phyloP scores from a whole-genome alignment of 1,140 invertebrate species.

The Drosophila novamexicana region DNA sequence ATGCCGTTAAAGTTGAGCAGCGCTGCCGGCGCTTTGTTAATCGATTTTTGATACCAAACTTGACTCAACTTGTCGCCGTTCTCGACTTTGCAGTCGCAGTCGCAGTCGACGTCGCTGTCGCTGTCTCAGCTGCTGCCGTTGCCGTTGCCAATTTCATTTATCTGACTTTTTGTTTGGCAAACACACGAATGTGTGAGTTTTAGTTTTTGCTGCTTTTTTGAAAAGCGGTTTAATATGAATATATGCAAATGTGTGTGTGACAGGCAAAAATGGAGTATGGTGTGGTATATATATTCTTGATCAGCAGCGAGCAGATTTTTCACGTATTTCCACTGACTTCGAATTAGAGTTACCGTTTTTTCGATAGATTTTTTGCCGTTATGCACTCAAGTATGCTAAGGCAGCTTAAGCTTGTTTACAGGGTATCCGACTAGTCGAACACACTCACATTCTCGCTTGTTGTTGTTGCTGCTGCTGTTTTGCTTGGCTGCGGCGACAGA shows the following conservation, averaged over 20 bases:
- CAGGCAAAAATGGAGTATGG: neutral
- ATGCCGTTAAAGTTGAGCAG: conserved; percentile 62
- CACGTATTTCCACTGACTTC: neutral
- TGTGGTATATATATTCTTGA: too few species aligned
- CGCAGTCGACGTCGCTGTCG: conserved; percentile 11
- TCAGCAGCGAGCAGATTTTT: too few species aligned
- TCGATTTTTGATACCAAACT: conserved; percentile 76
- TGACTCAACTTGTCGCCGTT: conserved; percentile 60
- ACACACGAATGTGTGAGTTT: conserved; percentile 66
- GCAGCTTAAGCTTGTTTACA: neutral
- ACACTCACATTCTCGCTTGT: neutral
- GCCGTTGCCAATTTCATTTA: conserved; percentile 80
- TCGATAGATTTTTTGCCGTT: too few species aligned
- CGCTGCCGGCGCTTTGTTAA: conserved; percentile 69
- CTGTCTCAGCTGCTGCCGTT: conserved; percentile 34
- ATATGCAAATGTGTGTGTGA: neutral
- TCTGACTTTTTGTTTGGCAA: conserved; percentile 57
- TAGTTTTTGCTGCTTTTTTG: conserved; percentile 21
- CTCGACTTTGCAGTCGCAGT: conserved; percentile 1
- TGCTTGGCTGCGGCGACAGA: conserved; percentile 54
- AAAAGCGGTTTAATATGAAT: neutral
- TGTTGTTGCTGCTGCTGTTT: conserved; percentile 42
- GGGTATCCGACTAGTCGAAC: neutral
- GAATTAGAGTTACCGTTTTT: neutral
- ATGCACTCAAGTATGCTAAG: too few species aligned